These are phyloP conservation scores for Tetheella fluctuosa DNA, from an alignment of 2,888 invertebrate genomes.

Conservation along the genomic window DNA sequence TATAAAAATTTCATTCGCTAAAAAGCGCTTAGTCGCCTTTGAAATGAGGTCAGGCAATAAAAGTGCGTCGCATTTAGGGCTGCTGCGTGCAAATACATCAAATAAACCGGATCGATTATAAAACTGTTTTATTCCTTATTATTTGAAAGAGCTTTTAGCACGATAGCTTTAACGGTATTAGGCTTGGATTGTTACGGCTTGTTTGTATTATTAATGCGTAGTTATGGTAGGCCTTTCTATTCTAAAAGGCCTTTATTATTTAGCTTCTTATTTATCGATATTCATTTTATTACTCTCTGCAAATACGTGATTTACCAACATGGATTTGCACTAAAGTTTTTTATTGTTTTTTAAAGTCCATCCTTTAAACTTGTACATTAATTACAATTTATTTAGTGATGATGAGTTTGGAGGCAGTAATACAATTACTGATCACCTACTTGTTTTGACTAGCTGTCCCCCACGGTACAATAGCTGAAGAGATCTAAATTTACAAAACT, in stretches of 20 bases:
- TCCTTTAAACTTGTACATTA: too few species aligned
- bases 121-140: slow-evolving; percentile 6
- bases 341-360: too few species aligned
- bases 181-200: background rate
- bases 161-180: background rate
- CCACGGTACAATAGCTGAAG: too few species aligned
- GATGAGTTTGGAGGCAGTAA: too few species aligned
- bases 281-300: too few species aligned
- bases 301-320: too few species aligned
- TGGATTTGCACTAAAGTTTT: too few species aligned
- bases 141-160: slow-evolving; percentile 6
- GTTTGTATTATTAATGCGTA: background rate
- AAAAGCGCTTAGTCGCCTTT: slow-evolving; percentile 53
- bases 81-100: slow-evolving; percentile 26
- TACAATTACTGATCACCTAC: too few species aligned
- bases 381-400: too few species aligned
- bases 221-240: background rate
- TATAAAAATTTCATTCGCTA: slow-evolving; percentile 53
- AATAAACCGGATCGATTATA: slow-evolving; percentile 10
- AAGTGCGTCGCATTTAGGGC: slow-evolving; percentile 49
- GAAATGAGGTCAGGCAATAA: slow-evolving; percentile 62
- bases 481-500: too few species aligned
- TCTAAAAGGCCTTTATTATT: background rate
- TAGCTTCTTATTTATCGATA: too few species aligned
- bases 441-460: too few species aligned